A percentile compares a stretch with the other conserved stretches of the same genome.
These are phyloP conservation scores for Xestobium rufovillosum DNA, from an alignment of 2,888 invertebrate species.

Conservation along the genomic window DNA sequence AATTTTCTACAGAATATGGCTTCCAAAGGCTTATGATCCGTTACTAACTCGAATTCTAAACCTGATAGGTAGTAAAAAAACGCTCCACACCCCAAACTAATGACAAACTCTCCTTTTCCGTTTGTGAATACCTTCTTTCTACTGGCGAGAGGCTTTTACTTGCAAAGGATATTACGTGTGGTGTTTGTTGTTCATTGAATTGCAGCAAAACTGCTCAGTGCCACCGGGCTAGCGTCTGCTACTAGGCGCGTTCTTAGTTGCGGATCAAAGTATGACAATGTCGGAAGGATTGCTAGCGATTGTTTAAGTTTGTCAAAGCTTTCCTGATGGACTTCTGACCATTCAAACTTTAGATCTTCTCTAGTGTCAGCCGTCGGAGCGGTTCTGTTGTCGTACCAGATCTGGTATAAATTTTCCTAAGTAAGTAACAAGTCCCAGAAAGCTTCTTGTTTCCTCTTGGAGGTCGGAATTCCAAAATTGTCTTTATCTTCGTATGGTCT, in stretches of 20 bases:
- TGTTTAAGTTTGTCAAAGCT: constrained; percentile 18
- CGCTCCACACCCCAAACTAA: constrained; percentile 37
- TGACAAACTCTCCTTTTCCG: constrained; percentile 35
- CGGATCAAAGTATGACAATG: constrained; percentile 24
- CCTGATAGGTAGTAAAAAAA: constrained; percentile 40
- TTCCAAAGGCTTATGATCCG: constrained; percentile 35
- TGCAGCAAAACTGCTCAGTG: constrained; percentile 28
- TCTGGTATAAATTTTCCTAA: too few relatives aligned
- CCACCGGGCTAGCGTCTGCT: constrained; percentile 29
- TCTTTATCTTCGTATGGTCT: too few relatives aligned
- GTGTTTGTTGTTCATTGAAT: constrained; percentile 19
- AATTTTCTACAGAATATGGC: constrained; percentile 31
- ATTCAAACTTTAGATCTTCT: constrained; percentile 17
- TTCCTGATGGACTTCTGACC: constrained; percentile 17
- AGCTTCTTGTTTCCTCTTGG: constrained; percentile 9
- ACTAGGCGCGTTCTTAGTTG: constrained; percentile 21
- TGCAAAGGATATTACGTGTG: constrained; percentile 26
- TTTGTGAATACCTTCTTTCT: constrained; percentile 32
- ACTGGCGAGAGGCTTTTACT: constrained; percentile 24
- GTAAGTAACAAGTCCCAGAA: constrained; percentile 9
- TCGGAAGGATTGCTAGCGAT: constrained; percentile 15
- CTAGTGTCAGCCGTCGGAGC: constrained; percentile 11
- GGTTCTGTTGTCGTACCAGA: too few relatives aligned
- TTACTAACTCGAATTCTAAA: constrained; percentile 34
- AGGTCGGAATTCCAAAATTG: too few relatives aligned